A percentile compares a stretch with the other conserved stretches of the same genome.
Evolutionary conservation across 2,113 vertebrate genomes (phyloP).

Genomic region (Gopherus evgoodei): DNA sequence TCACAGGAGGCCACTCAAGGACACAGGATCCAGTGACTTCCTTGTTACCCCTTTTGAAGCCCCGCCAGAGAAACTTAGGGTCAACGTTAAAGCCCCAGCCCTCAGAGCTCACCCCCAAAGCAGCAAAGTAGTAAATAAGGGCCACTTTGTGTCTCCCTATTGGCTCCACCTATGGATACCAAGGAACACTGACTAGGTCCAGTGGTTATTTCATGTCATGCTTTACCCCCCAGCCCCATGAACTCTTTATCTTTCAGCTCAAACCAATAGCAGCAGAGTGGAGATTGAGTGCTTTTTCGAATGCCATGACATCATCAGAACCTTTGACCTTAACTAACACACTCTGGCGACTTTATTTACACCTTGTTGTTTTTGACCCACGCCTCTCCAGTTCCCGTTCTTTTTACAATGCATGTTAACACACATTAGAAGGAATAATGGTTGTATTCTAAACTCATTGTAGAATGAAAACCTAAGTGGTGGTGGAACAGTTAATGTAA

Average conservation of each 20-base stretch:
- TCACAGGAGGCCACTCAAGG: background rate
- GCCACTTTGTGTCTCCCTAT: background rate
- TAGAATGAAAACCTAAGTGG: background rate
- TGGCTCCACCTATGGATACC: no score
- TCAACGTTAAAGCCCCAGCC: background rate
- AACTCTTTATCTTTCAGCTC: background rate
- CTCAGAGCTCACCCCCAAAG: background rate
- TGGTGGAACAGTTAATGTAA: background rate
- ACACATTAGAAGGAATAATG: background rate
- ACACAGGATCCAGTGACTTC: no score
- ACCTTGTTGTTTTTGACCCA: background rate
- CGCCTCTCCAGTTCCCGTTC: background rate
- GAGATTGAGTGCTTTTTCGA: background rate
- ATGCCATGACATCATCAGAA: background rate
- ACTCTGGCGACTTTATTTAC: background rate
- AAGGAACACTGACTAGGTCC: no score
- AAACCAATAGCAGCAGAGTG: background rate
- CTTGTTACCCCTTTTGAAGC: background rate
- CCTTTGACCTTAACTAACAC: background rate
- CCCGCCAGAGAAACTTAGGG: background rate
- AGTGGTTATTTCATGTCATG: no score
- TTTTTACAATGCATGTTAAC: background rate
- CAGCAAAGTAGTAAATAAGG: background rate
- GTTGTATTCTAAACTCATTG: background rate
- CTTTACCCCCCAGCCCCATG: background rate